Evolutionary conservation across 2,888 invertebrate genomes (phyloP), one percentile per base, ranked within the genome.

Genomic region (Azorinus chamasolen): DNA sequence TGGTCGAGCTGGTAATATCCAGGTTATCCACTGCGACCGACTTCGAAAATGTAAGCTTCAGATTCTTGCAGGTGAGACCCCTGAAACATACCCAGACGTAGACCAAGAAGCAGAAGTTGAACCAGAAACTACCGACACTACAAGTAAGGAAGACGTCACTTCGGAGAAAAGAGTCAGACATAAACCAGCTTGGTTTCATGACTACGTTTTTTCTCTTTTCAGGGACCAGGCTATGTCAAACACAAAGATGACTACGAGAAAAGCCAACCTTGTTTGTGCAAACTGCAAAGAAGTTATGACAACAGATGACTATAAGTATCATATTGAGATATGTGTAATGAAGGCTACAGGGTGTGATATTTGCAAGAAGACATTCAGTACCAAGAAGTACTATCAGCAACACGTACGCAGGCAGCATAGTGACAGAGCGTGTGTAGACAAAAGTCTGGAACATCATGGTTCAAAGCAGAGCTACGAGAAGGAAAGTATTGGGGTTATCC

Each of bases 1-100:
- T 57, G 66, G 66, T 16, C 25, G 25, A n/a, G 16, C 18, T 16
- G 24, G 37, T 5, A 6, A 32, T 2, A n/a, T 39, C 8, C 58
- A 57, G 37, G 66, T 66, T 8, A 50, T 62, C 18, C 62, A 62
- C 20, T 37, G 50, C 22, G 62, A 62, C 20, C 16, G 62, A 14
- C n/a, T 66, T 18, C 27, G 48, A 25, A 45, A 27, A 24, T 39
- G 18, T 14, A 66, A 46, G 24, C 8, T 2, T 0, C 68, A 68
- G 51, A 22, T 37, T 6, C 22, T 61, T 14, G 16, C 2, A n/a
- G 45, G 25, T 6, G 24, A 39, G 48, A 8, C 20, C 16, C 8
- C 16, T 32, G 6, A 25, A 61, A 12, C 27, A 8, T 10, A 6
- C 22, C 22, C 18, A 24, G n/a, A n/a, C n/a, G n/a, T n/a, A n/a